Percentiles rank a stretch among this genome's conserved stretches.
phyloP scores from a whole-genome alignment of 2,888 invertebrate species.

The Graphium colonna region DNA sequence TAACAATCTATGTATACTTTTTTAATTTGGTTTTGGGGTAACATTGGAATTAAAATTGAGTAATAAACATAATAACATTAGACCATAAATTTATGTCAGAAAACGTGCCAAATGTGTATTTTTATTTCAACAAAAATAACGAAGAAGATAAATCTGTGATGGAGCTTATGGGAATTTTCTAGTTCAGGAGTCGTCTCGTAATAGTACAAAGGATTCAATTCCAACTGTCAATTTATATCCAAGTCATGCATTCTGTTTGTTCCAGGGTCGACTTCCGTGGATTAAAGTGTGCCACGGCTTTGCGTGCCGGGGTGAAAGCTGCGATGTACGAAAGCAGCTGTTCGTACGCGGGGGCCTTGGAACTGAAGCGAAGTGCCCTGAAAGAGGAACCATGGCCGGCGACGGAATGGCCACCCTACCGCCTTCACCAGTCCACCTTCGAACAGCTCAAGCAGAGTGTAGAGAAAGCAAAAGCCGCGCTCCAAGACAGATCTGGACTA shows the following conservation, averaged over 20 bases:
- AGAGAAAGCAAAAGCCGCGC: constrained; percentile 93
- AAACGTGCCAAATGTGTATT: too few species aligned
- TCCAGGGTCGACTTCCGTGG: constrained; percentile 64
- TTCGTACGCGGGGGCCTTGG: constrained; percentile 92
- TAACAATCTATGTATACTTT: too few species aligned
- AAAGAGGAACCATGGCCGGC: constrained; percentile 81
- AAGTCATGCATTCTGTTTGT: constrained; percentile 14
- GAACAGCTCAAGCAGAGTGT: constrained; percentile 94
- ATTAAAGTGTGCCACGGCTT: constrained; percentile 64
- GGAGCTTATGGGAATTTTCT: too few species aligned
- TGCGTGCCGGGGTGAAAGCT: constrained; percentile 64
- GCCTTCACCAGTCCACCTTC: constrained; percentile 92
- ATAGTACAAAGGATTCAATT: too few species aligned
- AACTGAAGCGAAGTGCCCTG: constrained; percentile 85
- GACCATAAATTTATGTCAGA: too few species aligned
- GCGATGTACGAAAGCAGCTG: constrained; percentile 96
- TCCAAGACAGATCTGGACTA: constrained; percentile 86
- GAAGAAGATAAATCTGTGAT: too few species aligned
- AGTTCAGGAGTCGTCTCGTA: too few species aligned
- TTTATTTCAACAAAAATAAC: too few species aligned
- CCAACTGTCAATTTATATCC: too few species aligned
- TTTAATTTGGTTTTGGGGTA: too few species aligned
- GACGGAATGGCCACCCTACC: constrained; percentile 87
- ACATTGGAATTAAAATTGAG: too few species aligned
- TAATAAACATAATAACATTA: too few species aligned